Base-by-base conservation (phyloP, 2,797 vertebrate genomes). In the Glyptemys insculpta region DNA sequence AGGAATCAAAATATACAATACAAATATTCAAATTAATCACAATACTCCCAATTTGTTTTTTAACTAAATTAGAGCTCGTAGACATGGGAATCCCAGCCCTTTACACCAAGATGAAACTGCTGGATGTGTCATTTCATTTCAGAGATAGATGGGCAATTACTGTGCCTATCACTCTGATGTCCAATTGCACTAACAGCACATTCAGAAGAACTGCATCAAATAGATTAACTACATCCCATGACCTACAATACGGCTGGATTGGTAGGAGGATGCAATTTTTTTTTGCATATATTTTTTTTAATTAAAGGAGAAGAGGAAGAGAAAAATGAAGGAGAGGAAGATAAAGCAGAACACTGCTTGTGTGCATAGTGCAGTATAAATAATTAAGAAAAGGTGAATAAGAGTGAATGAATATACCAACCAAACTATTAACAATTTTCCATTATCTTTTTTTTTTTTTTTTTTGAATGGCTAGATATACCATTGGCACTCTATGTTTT, bases 31-130 rank as follows among this genome's bases (percentile, higher is more conserved):
- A 12, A 54, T 1, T 12, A 81, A 41, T 16, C 0, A 4, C n/a
- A 79, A 81, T 1, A 10, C 5, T 86, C 83, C 83, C 86, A 41
- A 54, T 41, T 83, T 62, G 59, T 47, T 25, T 6, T 3, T 6
- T 19, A 72, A 29, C 37, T 1, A 34, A 57, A 57, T n/a, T 1
- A 54, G 37, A 93, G 81, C 78, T 83, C 47, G 2, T 29, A 8
- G 18, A 6, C 9, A 31, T 34, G 4, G 29, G 1, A 25, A 41
- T 1, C 5, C 2, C 16, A 16, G 31, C 2, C 25, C 4, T 2
- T 47, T 79, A 3, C 16, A 52, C 23, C 72, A 91, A 50, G 37
- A 49, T 10, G 31, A 88, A n/a, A 50, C 3, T 78, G 72, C 19
- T 57, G 25, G 1, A 5, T 0, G 5, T 52, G 68, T 19, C 0